Percentiles rank a stretch among this genome's conserved stretches.
Evolutionary conservation across 1,140 invertebrate species (phyloP).

Genomic region (Coptotermes formosanus): DNA sequence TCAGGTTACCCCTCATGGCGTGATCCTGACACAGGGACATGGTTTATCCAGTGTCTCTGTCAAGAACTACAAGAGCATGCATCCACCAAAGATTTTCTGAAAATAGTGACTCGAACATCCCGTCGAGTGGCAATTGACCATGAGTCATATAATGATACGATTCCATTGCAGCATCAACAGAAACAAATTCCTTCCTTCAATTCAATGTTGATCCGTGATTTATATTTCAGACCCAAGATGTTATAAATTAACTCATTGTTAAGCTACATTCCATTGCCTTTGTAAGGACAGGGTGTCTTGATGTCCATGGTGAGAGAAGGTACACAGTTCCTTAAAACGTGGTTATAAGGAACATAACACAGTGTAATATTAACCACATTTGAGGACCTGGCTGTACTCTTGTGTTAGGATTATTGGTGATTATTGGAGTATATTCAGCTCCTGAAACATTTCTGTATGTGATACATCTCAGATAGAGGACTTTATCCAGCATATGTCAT

Average conservation of each 20-base stretch:
- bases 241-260: neutral
- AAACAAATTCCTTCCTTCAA: slow-evolving; percentile 69
- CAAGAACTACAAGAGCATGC: slow-evolving; percentile 47
- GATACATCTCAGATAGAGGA: too few species aligned
- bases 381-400: too few species aligned
- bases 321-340: too few species aligned
- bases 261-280: neutral
- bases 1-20: slow-evolving; percentile 69
- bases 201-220: slow-evolving; percentile 64
- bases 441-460: too few species aligned
- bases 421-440: too few species aligned
- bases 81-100: slow-evolving; percentile 57
- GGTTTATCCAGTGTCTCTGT: slow-evolving; percentile 70
- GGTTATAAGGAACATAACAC: too few species aligned
- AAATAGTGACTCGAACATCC: slow-evolving; percentile 63
- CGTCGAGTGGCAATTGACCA: slow-evolving; percentile 58
- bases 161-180: slow-evolving; percentile 50
- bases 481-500: too few species aligned
- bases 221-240: slow-evolving; percentile 50
- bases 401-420: too few species aligned
- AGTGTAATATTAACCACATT: too few species aligned
- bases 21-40: slow-evolving; percentile 62
- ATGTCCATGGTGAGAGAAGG: too few species aligned
- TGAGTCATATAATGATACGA: slow-evolving; percentile 53
- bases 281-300: neutral